Base-by-base conservation (phyloP, 1,140 invertebrate genomes). In the Neodiprion fabricii region DNA sequence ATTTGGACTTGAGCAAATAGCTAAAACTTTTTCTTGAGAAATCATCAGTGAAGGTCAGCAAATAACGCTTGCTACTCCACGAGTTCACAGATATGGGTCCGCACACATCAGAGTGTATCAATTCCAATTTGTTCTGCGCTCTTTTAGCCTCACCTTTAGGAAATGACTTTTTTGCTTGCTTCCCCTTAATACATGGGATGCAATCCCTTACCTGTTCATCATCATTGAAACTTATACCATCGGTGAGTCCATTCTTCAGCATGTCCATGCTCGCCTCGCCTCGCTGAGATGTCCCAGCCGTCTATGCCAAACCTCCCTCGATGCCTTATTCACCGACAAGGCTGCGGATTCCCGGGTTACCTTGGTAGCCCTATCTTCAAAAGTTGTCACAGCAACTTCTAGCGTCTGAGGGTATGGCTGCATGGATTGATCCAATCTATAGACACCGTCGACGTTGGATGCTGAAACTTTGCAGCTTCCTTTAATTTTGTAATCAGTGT, bases 101-200 rank as follows among this genome's bases (percentile, higher is more conserved):
- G 53, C 53, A 61, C 9, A 61, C 0, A 61, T 61, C 53, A 7
- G 53, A 61, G 8, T 61, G 53, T 61, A 61, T 61, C 8, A 9
- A 9, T 61, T 61, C 9, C 53, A 61, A 61, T 61, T 61, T 9
- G 4, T 61, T 8, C 9, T 61, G 4, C 53, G 5, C 53, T 61
- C 53, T 7, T 12, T 70, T 70, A 70, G 23, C 68, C 17, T 28
- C 14, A 40, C 23, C 47, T 40, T 28, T 21, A 48, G 5, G 68
- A 12, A 70, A 70, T 14, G 68, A 70, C 1, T 70, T 28, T n/a
- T n/a, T 69, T 28, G 67, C 47, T 69, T 69, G 67, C 67, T 69
- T 69, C 21, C 67, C 67, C 67, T 69, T 48, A 48, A 69, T 48
- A 69, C 67, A 69, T 23, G 67, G 47, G 2, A 69, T 69, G 67